Conservation (phyloP, 2,797 vertebrate genomes). For the Gallinago stenura region DNA sequence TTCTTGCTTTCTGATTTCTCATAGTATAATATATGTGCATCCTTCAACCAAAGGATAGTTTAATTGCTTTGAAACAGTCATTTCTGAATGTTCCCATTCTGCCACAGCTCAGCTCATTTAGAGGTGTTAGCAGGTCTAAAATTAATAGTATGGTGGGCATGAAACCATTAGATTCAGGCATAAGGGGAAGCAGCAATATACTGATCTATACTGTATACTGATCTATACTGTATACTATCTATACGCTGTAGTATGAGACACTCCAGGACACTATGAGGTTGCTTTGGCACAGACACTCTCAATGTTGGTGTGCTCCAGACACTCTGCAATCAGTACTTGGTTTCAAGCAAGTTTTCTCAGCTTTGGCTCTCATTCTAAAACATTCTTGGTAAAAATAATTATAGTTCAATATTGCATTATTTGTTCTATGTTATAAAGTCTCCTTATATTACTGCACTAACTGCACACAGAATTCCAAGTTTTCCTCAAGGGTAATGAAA, state of each 20-base stretch:
- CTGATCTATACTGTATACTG: not conserved
- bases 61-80: not conserved
- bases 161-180: not conserved
- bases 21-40: not conserved
- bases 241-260: not conserved
- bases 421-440: not conserved
- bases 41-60: not conserved
- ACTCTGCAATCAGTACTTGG: not conserved
- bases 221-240: too few species aligned
- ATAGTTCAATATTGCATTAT: not conserved
- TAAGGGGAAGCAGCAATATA: not conserved
- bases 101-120: not conserved
- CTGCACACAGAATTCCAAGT: not conserved
- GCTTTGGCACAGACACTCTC: fast-evolving
- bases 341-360: not conserved
- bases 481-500: not conserved
- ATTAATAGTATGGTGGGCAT: not conserved
- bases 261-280: not conserved
- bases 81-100: not conserved
- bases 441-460: not conserved
- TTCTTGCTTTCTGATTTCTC: not conserved
- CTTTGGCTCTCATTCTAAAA: not conserved
- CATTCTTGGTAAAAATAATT: not conserved
- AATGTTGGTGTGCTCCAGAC: not conserved
- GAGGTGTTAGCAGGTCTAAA: not conserved